Evolutionary conservation across 2,113 vertebrate genomes (phyloP).

Genomic region (Trachemys scripta): DNA sequence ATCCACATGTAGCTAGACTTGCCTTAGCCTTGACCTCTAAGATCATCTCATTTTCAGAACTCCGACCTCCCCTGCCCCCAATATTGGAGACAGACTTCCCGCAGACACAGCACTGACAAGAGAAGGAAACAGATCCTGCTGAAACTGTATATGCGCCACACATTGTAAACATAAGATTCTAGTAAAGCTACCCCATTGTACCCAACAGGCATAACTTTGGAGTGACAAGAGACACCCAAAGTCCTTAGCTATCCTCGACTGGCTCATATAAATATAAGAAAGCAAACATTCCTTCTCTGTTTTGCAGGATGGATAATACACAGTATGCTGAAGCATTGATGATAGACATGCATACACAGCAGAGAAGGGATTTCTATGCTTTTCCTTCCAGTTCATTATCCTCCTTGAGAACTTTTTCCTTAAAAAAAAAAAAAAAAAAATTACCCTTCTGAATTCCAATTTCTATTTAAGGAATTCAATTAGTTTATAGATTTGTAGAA

Average conservation of each 20-base stretch:
- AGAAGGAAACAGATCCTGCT: not conserved
- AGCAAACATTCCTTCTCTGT: not conserved
- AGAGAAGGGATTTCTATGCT: not conserved
- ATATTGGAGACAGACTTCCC: fast-evolving
- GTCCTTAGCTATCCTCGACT: slow-evolving; percentile 36
- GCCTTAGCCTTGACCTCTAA: not conserved
- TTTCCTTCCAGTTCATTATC: not conserved
- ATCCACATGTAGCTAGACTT: not conserved
- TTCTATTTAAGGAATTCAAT: not conserved
- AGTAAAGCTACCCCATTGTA: not conserved
- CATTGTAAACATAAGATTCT: slow-evolving; percentile 11
- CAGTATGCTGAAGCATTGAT: not conserved
- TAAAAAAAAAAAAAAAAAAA: not conserved
- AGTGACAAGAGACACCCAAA: not conserved
- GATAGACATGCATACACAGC: not conserved
- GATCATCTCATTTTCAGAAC: not conserved
- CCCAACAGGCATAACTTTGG: slow-evolving; percentile 16
- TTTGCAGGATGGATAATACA: not conserved
- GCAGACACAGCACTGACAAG: not conserved
- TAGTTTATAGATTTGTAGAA: not conserved
- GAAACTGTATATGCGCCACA: not conserved
- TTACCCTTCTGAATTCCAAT: fast-evolving
- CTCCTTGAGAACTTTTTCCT: not conserved
- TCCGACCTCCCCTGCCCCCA: not conserved
- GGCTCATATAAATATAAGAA: not conserved